Base-by-base conservation (phyloP, 1,140 invertebrate species). In the Hyposmocoma kahamanoa region DNA sequence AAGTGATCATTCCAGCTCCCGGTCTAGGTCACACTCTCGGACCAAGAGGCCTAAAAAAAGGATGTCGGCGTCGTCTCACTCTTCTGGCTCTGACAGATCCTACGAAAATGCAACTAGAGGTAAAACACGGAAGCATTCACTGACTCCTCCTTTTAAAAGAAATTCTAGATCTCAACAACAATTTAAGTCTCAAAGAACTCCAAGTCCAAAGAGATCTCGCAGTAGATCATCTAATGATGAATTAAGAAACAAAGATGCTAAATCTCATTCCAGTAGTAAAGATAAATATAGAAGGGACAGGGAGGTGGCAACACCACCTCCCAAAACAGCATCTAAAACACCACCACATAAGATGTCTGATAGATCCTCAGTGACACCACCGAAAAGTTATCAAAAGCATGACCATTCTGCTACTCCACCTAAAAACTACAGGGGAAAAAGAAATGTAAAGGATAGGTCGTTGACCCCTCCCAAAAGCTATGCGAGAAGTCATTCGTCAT, bases 381-480 rank as follows among this genome's bases (percentile, higher is more conserved):
- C 71, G 6, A 66, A 53, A 46, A 52, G 22, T 36, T 61, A 68
- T 38, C 66, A 70, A 34, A 65, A 50, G 39, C 52, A 51, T 26
- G 53, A 64, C 11, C 17, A 42, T 1, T 56, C 61, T 17, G 20
- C 48, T 8, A 67, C 66, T 20, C 60, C 77, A 13, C 62, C 62
- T 10, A 74, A 51, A 55, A 69, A 55, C 24, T 67, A 63, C 26
- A 73, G 72, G 39, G 63, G 69, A 19, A 41, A 41, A 45, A 66
- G 62, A 43, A 74, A 69, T 56, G 46, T 24, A 0, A 71, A 61
- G 56, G 73, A 81, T 17, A 73, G 54, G 47, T 84, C 79, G 5
- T 47, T 83, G 21, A 83, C 81, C 2, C 79, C 78, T 10, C 78
- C 81, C 4, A 73, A 78, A 44, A 70, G 72, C 48, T 84, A 84